phyloP scores from a whole-genome alignment of 2,888 invertebrate genomes.

The Eristalis pertinax region DNA sequence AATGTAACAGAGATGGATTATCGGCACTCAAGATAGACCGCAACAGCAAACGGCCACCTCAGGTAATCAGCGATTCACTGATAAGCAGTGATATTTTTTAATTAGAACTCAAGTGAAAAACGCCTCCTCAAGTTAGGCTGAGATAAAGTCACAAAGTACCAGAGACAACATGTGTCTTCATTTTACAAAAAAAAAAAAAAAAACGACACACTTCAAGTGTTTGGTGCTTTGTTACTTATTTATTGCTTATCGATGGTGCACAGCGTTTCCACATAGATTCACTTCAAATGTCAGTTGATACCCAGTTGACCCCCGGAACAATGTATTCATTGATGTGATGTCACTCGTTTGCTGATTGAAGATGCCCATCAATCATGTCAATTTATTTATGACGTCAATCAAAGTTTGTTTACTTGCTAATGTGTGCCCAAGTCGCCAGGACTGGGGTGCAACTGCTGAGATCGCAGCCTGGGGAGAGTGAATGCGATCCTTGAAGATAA shows the following conservation, averaged over 20 bases:
- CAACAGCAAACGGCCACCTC: not conserved
- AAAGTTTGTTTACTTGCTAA: not conserved
- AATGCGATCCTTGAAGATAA: not conserved
- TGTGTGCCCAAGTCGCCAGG: not conserved
- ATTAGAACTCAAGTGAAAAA: not conserved
- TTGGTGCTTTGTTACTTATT: not conserved
- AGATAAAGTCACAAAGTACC: not conserved
- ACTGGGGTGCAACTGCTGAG: not conserved
- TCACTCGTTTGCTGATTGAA: constrained; percentile 41
- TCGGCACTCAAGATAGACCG: not conserved
- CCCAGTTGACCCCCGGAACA: constrained; percentile 7
- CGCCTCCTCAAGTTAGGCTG: not conserved
- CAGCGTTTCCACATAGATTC: not conserved
- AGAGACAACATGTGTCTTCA: not conserved
- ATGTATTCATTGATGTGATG: constrained; percentile 51
- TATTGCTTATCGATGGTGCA: not conserved
- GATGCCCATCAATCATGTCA: constrained; percentile 50
- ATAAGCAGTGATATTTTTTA: not conserved
- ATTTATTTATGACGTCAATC: constrained; percentile 67
- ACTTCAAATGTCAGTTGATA: not conserved
- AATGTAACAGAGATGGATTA: not conserved
- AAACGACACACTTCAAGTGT: not conserved
- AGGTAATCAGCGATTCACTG: not conserved
- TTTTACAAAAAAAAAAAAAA: too few species aligned
- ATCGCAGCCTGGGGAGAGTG: not conserved